A percentile compares a stretch with the other conserved stretches of the same genome.
phyloP scores from a whole-genome alignment of 2,888 invertebrate genomes.

The Ectemnius lituratus region DNA sequence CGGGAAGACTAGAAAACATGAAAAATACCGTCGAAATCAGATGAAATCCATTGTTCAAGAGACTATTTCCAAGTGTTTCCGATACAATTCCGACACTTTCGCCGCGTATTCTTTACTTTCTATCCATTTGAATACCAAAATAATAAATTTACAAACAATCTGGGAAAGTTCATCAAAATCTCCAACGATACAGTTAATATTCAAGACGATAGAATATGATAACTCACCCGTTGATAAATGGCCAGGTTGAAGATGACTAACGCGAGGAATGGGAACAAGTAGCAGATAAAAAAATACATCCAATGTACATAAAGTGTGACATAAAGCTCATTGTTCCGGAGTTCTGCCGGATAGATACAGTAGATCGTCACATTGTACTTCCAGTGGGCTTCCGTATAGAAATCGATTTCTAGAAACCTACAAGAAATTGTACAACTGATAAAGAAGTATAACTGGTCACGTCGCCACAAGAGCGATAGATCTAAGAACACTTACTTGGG shows the following conservation, averaged over 20 bases:
- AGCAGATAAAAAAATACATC: conserved; percentile 96
- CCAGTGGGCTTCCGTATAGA: conserved; percentile 74
- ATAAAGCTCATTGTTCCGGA: conserved; percentile 86
- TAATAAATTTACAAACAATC: too few relatives aligned
- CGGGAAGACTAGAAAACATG: too few relatives aligned
- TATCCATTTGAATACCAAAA: too few relatives aligned
- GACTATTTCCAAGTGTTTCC: too few relatives aligned
- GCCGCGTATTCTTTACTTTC: too few relatives aligned
- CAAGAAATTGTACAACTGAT: neutral
- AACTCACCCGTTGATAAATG: conserved; percentile 90
- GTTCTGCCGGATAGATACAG: conserved; percentile 84
- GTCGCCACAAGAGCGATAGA: neutral
- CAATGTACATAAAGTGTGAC: conserved; percentile 94
- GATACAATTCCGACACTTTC: too few relatives aligned
- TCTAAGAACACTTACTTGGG: conserved; percentile 78
- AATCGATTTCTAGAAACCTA: conserved; percentile 85
- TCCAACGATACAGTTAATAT: too few relatives aligned
- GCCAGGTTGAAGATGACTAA: conserved; percentile 93
- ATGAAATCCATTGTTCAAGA: too few relatives aligned
- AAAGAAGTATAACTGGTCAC: neutral
- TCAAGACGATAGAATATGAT: neutral
- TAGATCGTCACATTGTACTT: conserved; percentile 82
- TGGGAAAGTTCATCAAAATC: too few relatives aligned
- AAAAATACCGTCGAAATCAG: too few relatives aligned
- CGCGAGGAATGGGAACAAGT: conserved; percentile 93